Conservation (phyloP, 2,888 invertebrate genomes). For the Agonopterix heracliana region DNA sequence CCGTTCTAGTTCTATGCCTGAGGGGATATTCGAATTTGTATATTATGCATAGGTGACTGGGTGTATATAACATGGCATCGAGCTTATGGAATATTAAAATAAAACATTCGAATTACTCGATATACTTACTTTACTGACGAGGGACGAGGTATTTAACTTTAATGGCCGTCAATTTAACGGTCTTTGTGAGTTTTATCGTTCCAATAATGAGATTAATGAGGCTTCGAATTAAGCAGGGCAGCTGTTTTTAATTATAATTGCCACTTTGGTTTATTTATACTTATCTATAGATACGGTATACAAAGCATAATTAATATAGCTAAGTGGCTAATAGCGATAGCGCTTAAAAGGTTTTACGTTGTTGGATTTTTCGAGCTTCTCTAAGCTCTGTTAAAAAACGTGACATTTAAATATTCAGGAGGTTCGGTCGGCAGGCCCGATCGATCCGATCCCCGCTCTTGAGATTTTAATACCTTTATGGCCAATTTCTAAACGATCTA, state of each 20-base stretch:
- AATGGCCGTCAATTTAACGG: background rate
- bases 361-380: constrained; percentile 33
- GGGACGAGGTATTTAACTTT: no score
- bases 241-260: no score
- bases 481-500: background rate
- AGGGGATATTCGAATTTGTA: constrained; percentile 28
- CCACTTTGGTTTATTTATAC: no score
- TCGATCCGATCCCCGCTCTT: background rate
- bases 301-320: background rate
- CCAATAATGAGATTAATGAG: no score
- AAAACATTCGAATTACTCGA: no score
- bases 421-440: constrained; percentile 3
- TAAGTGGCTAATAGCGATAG: constrained; percentile 37
- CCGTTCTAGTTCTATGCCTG: constrained; percentile 22
- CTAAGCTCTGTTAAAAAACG: constrained; percentile 28
- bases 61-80: no score
- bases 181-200: no score
- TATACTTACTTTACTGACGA: no score
- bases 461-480: constrained; percentile 6
- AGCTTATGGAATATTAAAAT: no score
- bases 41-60: no score
- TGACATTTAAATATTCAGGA: constrained; percentile 45
- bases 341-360: constrained; percentile 25
- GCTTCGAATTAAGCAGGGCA: no score
- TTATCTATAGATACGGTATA: no score